A percentile compares a stretch with the other conserved stretches of the same genome.
Evolutionary conservation across 2,797 vertebrate species (phyloP).

Genomic region (Sylvilagus floridanus): DNA sequence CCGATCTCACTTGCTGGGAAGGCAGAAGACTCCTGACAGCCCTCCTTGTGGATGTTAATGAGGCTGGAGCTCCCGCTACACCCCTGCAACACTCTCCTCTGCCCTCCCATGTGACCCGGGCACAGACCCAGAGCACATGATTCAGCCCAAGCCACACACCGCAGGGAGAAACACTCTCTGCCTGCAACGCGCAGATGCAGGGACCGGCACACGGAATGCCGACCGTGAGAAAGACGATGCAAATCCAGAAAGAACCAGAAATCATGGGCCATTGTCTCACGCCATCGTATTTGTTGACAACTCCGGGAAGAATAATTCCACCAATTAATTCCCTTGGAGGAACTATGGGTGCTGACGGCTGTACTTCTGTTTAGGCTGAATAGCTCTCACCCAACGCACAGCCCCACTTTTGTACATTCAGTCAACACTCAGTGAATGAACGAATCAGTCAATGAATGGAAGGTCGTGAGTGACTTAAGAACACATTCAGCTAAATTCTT

Average conservation of each 20-base stretch:
- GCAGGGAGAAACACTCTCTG: rapidly evolving
- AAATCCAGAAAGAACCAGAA: background rate
- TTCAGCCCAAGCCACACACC: background rate
- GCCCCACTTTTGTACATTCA: background rate
- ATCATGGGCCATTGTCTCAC: background rate
- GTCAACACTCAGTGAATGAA: background rate
- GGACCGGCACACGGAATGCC: background rate
- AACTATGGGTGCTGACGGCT: background rate
- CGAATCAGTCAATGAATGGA: background rate
- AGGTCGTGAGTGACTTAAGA: background rate
- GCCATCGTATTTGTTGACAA: background rate
- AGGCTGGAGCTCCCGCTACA: background rate
- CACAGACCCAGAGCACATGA: background rate
- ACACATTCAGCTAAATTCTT: background rate
- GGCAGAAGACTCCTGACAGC: rapidly evolving
- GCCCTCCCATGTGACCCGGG: background rate
- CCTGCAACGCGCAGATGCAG: background rate
- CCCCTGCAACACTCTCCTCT: background rate
- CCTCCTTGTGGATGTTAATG: background rate
- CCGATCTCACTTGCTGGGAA: rapidly evolving
- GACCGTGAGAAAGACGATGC: background rate
- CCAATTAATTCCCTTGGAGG: background rate
- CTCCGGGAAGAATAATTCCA: background rate
- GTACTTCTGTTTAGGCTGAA: background rate
- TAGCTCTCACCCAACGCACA: background rate